phyloP scores from a whole-genome alignment of 2,888 invertebrate genomes.

The Apoderus coryli region DNA sequence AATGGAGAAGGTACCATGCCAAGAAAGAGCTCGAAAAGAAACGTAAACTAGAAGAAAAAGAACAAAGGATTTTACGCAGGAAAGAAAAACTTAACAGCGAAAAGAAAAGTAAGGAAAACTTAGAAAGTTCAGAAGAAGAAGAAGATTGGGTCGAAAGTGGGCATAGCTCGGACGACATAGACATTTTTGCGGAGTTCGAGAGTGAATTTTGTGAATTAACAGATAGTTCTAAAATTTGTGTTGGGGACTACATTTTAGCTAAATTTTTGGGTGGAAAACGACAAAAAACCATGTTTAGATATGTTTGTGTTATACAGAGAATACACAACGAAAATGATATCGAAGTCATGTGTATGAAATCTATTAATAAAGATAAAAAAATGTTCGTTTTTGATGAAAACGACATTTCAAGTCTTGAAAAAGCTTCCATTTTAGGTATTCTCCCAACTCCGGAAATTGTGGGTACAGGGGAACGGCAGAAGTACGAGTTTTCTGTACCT shows the following conservation, averaged over 20 bases:
- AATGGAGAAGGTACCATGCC: slow-evolving; percentile 6
- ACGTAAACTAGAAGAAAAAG: slow-evolving; percentile 9
- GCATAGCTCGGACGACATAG: slow-evolving; percentile 5
- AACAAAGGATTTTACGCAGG: slow-evolving; percentile 2
- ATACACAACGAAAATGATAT: slow-evolving; percentile 5
- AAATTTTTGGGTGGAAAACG: slow-evolving; percentile 9
- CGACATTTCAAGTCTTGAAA: neutral
- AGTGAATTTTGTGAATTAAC: neutral
- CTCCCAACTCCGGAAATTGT: neutral
- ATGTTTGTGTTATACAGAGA: slow-evolving; percentile 9
- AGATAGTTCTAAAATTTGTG: slow-evolving; percentile 3
- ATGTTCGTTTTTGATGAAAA: slow-evolving; percentile 1
- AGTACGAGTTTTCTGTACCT: slow-evolving; percentile 1
- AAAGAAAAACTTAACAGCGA: slow-evolving; percentile 4
- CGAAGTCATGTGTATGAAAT: slow-evolving; percentile 5
- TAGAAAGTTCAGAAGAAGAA: slow-evolving; percentile 7
- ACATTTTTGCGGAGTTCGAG: slow-evolving; percentile 3
- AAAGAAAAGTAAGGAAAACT: neutral
- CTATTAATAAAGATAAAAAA: slow-evolving; percentile 2
- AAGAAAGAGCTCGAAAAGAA: slow-evolving; percentile 8
- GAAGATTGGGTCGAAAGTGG: slow-evolving; percentile 9
- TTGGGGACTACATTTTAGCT: slow-evolving; percentile 7
- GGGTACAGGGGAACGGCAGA: slow-evolving; percentile 1
- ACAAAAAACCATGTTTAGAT: slow-evolving; percentile 6
- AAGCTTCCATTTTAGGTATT: neutral